Percentiles rank a stretch among this genome's conserved stretches.
phyloP scores from a whole-genome alignment of 2,113 vertebrate species.

The Oriolus oriolus region DNA sequence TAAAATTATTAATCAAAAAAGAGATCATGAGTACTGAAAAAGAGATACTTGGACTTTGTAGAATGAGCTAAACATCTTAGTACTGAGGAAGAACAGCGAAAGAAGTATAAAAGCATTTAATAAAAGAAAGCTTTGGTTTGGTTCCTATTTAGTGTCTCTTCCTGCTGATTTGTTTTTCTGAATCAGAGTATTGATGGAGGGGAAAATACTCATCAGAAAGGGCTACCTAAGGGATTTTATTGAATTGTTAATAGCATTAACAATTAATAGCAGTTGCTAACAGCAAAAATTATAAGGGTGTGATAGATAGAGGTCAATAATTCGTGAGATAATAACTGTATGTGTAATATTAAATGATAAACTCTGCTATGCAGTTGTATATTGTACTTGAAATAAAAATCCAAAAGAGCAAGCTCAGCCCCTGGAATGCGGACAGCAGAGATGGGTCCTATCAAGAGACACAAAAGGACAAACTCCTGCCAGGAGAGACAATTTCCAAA shows the following conservation, averaged over 20 bases:
- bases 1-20: not conserved
- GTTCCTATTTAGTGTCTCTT: not conserved
- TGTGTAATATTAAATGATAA: too few relatives aligned
- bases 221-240: not conserved
- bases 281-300: not conserved
- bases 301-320: too few relatives aligned
- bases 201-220: not conserved
- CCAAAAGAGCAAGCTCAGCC: too few relatives aligned
- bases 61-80: not conserved
- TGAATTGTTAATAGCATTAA: not conserved
- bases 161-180: not conserved
- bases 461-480: too few relatives aligned
- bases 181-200: not conserved
- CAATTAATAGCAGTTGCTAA: not conserved
- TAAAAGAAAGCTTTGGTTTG: not conserved
- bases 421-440: too few relatives aligned
- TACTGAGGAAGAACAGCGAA: not conserved
- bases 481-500: too few relatives aligned
- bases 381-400: too few relatives aligned
- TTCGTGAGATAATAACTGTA: too few relatives aligned
- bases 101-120: not conserved
- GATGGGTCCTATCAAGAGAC: too few relatives aligned
- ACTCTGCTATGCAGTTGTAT: too few relatives aligned
- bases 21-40: not conserved
- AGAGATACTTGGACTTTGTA: not conserved